Evolutionary conservation across 2,113 vertebrate species (phyloP).

Genomic region (Sapajus apella): DNA sequence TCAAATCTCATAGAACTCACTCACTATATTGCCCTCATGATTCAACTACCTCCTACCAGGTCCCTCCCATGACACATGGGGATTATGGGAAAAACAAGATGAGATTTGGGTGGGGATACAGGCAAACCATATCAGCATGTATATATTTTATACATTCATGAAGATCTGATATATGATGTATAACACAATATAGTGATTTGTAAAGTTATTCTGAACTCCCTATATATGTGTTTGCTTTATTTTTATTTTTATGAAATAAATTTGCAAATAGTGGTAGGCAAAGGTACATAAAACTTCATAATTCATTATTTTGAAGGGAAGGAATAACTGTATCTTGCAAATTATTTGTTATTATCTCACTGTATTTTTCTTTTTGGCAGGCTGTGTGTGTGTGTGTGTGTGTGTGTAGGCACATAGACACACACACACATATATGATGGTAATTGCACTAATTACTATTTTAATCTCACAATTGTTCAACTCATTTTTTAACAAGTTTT

Average conservation of each 20-base stretch:
- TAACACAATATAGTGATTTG: background rate
- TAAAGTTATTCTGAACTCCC: background rate
- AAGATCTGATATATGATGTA: background rate
- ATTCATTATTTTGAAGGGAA: background rate
- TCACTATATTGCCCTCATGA: too few species aligned
- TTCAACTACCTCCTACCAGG: too few species aligned
- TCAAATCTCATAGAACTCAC: too few species aligned
- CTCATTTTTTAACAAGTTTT: background rate
- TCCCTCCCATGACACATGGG: too few species aligned
- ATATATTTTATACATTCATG: background rate
- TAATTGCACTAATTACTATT: background rate
- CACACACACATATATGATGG: background rate
- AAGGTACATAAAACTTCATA: background rate
- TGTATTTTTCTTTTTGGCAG: background rate
- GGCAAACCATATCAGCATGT: too few species aligned
- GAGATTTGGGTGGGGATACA: too few species aligned
- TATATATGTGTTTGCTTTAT: background rate
- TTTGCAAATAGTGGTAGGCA: background rate
- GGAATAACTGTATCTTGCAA: background rate
- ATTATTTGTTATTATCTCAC: background rate
- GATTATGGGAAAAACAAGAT: too few species aligned
- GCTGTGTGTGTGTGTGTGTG: background rate
- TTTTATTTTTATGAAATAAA: slow-evolving; percentile 29
- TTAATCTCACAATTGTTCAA: background rate
- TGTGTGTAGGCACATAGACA: too few species aligned